Percentiles rank a stretch among this genome's conserved stretches.
phyloP scores from a whole-genome alignment of 2,797 vertebrate genomes.

The Serranus cabrilla region DNA sequence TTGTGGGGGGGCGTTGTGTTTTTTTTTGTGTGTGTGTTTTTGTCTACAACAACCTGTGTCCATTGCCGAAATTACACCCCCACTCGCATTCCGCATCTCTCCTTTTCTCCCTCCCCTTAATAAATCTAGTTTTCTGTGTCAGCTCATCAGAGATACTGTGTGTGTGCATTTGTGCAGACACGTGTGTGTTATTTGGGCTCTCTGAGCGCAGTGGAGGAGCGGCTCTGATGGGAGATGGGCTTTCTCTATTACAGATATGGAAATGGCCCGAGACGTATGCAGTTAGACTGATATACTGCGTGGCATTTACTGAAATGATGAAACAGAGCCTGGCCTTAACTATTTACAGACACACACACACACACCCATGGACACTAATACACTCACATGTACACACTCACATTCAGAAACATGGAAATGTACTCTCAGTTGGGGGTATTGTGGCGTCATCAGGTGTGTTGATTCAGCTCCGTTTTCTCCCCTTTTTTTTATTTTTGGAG shows the following conservation, averaged over 20 bases:
- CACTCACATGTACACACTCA: constrained; percentile 4
- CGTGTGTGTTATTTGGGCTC: constrained; percentile 54
- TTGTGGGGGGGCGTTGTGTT: constrained; percentile 7
- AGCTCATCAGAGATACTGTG: constrained; percentile 69
- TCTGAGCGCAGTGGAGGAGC: constrained; percentile 40
- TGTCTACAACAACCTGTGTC: constrained; percentile 51
- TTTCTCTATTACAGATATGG: constrained; percentile 76
- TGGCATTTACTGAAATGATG: constrained; percentile 78
- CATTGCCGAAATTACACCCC: constrained; percentile 50
- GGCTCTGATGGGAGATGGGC: constrained; percentile 60
- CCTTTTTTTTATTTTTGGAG: constrained; percentile 16
- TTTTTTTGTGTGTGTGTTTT: constrained; percentile 33
- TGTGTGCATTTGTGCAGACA: constrained; percentile 34
- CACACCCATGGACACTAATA: constrained; percentile 41
- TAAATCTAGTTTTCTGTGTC: constrained; percentile 78
- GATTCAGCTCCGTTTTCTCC: constrained; percentile 21
- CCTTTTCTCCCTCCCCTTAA: constrained; percentile 54
- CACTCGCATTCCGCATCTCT: constrained; percentile 40
- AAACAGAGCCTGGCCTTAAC: constrained; percentile 59
- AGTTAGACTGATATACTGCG: constrained; percentile 69
- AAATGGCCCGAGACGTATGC: constrained; percentile 66
- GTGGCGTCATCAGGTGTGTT: constrained; percentile 21
- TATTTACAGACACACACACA: constrained; percentile 55
- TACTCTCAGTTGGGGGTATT: background rate
- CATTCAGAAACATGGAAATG: constrained; percentile 23